Base-by-base conservation (phyloP, 1,140 invertebrate genomes). In the Drosophila punjabiensis region DNA sequence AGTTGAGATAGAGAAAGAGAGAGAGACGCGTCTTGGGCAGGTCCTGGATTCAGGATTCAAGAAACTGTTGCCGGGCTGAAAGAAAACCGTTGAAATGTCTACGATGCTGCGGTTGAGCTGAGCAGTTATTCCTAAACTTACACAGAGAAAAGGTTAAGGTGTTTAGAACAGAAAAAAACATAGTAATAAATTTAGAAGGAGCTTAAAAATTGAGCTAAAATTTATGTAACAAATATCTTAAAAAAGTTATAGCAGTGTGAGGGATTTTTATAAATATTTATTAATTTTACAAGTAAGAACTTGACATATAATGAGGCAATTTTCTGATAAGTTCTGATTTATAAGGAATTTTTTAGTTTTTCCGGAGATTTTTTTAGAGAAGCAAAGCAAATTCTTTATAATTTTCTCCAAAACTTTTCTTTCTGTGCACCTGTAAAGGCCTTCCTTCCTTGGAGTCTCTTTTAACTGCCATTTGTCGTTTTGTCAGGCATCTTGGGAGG, bases 401-500 rank as follows among this genome's bases (percentile, higher is more conserved):
- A 5, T 10, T 58, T 58, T 20, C 20, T 5, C 11, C 6, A 5
- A 0, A n/a, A 24, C 7, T 47, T 73, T 73, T 55, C 48, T 53
- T 14, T 1, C 24, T 48, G 50, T 63, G 55, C 43, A 32, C n/a
- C 41, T 4, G 64, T 37, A 43, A 45, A 69, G 33, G 43, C 50
- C 65, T 35, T 10, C 16, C 76, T 37, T 47, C 35, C 52, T 70
- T 45, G 30, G 59, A 43, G 39, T 79, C 60, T 52, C 60, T 60
- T 73, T 82, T 77, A 88, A 79, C 81, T 73, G 86, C 60, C 85
- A 89, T 89, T 85, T 90, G 85, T 88, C 85, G 85, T 88, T 89
- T 87, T 75, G 86, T 82, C 70, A 78, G 75, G 63, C 33, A 48
- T 65, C 59, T 76, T 61, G 60, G 53, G 63, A 3, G 24, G 24